Base-by-base conservation (phyloP, 1,140 invertebrate species). In the Eriosoma lanigerum region DNA sequence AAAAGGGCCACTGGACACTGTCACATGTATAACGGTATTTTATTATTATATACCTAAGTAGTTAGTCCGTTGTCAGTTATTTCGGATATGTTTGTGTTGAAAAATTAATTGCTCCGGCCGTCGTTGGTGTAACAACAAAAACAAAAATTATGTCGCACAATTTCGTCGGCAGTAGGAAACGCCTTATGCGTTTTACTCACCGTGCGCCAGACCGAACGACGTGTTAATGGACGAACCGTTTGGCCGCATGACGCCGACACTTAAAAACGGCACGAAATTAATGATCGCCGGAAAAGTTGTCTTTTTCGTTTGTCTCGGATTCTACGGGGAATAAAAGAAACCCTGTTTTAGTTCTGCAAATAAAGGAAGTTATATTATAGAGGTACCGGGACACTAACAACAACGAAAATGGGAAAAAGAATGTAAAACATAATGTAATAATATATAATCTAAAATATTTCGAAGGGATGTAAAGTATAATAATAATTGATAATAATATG, bases 221-320 rank as follows among this genome's bases (percentile, higher is more conserved):
- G 72, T 75, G 72, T 75, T 75, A 75, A 75, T 75, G 72, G 52
- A 75, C 72, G 50, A 21, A n/a, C 26, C 72, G 64, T 68, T 68
- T 21, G 52, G 72, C 72, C 13, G 52, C 72, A 75, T 75, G 72
- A 75, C 52, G 72, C 32, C 72, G n/a, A 75, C 72, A 75, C 72
- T 75, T 58, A 56, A 58, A 72, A 56, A 56, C 52, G 6, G 52
- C 19, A 26, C 50, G 9, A 75, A 56, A 75, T 58, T 75, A 75
- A 75, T 75, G 72, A 58, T 58, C 17, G 19, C 26, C n/a, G n/a
- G 10, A 10, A 38, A 15, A 32, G 70, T 56, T 8, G 50, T 54
- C 52, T 56, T 56, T 38, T 52, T 1, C 21, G 24, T 52, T 52
- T 32, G 46, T 73, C 64, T 68, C n/a, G n/a, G 38, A 21, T 46